Conservation (phyloP, 2,888 invertebrate genomes). For the Bimastos eiseni region DNA sequence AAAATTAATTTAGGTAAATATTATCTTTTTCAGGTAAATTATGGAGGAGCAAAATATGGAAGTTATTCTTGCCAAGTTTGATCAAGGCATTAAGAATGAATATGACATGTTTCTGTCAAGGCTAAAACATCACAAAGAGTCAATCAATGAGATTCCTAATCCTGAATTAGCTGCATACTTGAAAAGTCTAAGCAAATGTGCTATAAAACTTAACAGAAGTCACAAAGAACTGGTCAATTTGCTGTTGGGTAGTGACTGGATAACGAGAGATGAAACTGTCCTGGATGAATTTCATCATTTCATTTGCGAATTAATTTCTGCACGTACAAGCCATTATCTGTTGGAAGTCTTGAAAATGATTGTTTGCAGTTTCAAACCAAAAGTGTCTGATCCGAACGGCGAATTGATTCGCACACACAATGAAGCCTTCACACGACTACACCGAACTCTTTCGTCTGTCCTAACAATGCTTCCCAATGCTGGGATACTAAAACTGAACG, state of each 20-base stretch:
- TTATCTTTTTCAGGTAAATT: constrained; percentile 13
- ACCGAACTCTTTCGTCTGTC: constrained; percentile 58
- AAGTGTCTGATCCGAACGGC: constrained; percentile 35
- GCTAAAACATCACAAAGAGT: not conserved
- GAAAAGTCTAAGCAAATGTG: constrained; percentile 47
- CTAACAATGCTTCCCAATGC: constrained; percentile 36
- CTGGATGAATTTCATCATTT: constrained; percentile 70
- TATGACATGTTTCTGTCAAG: not conserved
- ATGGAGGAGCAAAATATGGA: not conserved
- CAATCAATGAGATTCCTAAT: constrained; percentile 30
- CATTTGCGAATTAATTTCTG: constrained; percentile 71
- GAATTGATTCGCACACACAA: constrained; percentile 54
- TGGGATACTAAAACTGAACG: constrained; percentile 66
- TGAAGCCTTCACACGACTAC: constrained; percentile 70
- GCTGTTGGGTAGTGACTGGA: constrained; percentile 49
- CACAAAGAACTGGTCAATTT: constrained; percentile 50
- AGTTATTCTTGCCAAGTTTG: not conserved
- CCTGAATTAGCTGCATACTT: constrained; percentile 44
- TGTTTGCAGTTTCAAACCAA: constrained; percentile 69
- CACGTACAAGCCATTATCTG: constrained; percentile 70
- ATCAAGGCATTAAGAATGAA: constrained; percentile 3
- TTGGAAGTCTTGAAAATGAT: constrained; percentile 69
- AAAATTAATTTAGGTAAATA: constrained; percentile 13
- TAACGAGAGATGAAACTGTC: constrained; percentile 49
- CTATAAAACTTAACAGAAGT: constrained; percentile 47